A percentile compares a stretch with the other conserved stretches of the same genome.
phyloP scores from a whole-genome alignment of 2,888 invertebrate genomes.

The Lycaena phlaeas region DNA sequence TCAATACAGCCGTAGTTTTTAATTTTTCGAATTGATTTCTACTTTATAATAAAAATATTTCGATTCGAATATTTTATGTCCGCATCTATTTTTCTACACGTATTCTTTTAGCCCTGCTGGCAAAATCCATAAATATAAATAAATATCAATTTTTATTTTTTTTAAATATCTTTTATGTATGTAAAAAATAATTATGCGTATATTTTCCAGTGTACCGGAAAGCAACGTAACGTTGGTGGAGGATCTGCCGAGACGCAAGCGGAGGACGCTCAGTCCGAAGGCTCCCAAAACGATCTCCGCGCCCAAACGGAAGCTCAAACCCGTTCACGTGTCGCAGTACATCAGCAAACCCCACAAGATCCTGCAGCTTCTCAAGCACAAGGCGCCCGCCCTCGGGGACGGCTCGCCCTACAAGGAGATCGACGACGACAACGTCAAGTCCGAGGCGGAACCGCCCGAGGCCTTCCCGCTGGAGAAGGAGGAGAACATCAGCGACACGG shows the following conservation, averaged over 20 bases:
- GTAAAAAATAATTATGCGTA: too few species aligned
- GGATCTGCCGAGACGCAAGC: slow-evolving; percentile 41
- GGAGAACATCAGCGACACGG: slow-evolving; percentile 44
- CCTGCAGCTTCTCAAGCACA: slow-evolving; percentile 49
- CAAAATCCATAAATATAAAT: too few species aligned
- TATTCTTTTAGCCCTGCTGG: too few species aligned
- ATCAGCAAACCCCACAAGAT: slow-evolving; percentile 42
- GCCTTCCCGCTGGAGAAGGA: slow-evolving; percentile 50
- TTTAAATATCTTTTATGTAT: too few species aligned
- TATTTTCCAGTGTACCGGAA: slow-evolving; percentile 43
- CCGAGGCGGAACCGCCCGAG: slow-evolving; percentile 48
- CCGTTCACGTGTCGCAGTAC: slow-evolving; percentile 28
- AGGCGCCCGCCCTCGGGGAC: slow-evolving; percentile 30
- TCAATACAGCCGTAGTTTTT: too few species aligned
- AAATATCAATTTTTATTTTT: too few species aligned
- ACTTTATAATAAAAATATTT: too few species aligned
- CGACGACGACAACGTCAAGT: slow-evolving; percentile 25
- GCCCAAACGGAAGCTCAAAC: slow-evolving; percentile 46
- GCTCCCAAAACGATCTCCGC: slow-evolving; percentile 36
- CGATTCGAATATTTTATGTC: too few species aligned
- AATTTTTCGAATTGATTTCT: too few species aligned
- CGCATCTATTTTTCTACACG: too few species aligned
- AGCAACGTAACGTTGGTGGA: slow-evolving; percentile 43
- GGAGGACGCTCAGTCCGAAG: slow-evolving; percentile 37
- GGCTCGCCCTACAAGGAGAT: slow-evolving; percentile 25